Conservation (phyloP, 2,113 vertebrate genomes). For the Albula goreensis region DNA sequence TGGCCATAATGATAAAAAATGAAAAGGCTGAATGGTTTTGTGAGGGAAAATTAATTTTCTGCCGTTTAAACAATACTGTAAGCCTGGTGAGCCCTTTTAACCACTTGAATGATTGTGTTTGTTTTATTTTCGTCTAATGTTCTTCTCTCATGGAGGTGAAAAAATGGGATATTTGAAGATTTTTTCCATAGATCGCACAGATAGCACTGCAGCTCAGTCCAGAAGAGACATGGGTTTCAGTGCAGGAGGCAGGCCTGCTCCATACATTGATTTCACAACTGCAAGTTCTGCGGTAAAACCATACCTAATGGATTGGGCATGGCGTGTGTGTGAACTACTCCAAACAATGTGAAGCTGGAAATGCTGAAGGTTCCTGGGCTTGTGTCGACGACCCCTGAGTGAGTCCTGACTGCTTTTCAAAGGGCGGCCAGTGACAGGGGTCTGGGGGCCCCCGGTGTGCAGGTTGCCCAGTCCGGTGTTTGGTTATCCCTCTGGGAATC, state of each 20-base stretch:
- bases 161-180: background rate
- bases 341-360: conserved; percentile 51
- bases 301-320: conserved; percentile 39
- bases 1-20: background rate
- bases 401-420: background rate
- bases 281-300: conserved; percentile 39
- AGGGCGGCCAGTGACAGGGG: background rate
- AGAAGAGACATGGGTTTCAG: background rate
- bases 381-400: background rate
- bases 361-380: conserved; percentile 23
- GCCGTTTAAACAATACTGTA: background rate
- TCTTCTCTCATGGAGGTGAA: background rate
- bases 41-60: background rate
- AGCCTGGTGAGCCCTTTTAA: background rate
- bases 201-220: background rate
- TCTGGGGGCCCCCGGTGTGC: background rate
- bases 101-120: background rate
- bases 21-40: background rate
- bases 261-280: conserved; percentile 39
- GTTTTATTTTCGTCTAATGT: background rate
- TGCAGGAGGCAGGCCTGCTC: background rate
- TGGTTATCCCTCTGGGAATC: background rate
- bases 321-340: conserved; percentile 46
- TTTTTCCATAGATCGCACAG: background rate
- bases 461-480: background rate